Base-by-base conservation (phyloP, 2,888 invertebrate species). In the Prenolepis imparis region DNA sequence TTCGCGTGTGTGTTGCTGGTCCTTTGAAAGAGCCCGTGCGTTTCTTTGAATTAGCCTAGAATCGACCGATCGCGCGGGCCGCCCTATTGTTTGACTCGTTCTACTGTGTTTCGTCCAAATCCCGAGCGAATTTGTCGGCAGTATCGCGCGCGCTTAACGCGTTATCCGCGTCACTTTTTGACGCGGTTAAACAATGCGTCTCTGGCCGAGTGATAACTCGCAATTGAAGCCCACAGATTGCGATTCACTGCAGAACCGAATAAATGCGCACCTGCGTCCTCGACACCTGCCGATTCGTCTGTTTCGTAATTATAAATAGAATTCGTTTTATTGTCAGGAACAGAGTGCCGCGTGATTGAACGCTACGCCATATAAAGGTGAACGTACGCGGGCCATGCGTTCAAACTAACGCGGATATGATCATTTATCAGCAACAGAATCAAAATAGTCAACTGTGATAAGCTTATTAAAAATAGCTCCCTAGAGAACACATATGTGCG, bases 231-330 rank as follows among this genome's bases (percentile, higher is more conserved):
- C 80, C 81, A 52, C 48, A 75, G 85, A 85, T 88, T 89, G 86
- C 87, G 90, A 85, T 83, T 77, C 81, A 81, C 72, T 74, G 83
- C 86, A 72, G 84, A 83, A 88, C 82, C n/a, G 88, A 86, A 91
- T 88, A 90, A 91, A 91, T 85, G 85, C 77, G 84, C 89, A 90
- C 87, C 90, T 89, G 87, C 68, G 84, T 74, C 81, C 77, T 74
- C 81, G 67, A 67, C 78, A 74, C 61, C 74, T 61, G 61, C 55
- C 75, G 55, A 41, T 39, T 61, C 18, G 28, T 11, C 52, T 57
- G 85, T 78, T 77, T 83, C 78, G 78, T 84, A 86, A 89, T 91
- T 91, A 89, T 90, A 90, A 89, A 90, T 90, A 88, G 87, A 80
- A 91, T 88, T 84, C 82, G 88, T 89, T 91, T 91, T 89, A 91